phyloP scores from a whole-genome alignment of 2,113 vertebrate species.

The Gnathonemus echidnorhynchus region DNA sequence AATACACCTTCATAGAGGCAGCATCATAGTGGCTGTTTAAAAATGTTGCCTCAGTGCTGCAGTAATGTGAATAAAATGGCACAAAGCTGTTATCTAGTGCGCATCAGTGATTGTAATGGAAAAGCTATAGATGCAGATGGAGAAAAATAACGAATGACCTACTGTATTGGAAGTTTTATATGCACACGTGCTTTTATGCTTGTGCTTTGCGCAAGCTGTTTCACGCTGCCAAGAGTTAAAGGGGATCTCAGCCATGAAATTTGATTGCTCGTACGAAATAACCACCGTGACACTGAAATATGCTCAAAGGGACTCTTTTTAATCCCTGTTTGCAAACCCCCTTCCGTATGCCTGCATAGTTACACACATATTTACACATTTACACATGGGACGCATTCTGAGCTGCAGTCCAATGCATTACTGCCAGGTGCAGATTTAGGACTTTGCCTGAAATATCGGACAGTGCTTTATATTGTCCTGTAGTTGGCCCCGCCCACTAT shows the following conservation, averaged over 20 bases:
- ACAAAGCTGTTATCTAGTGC: background rate
- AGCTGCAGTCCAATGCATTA: background rate
- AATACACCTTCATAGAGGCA: background rate
- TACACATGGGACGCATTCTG: background rate
- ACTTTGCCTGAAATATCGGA: background rate
- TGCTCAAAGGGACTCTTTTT: background rate
- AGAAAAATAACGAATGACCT: background rate
- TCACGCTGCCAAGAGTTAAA: background rate
- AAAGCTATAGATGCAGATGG: background rate
- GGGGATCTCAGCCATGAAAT: background rate
- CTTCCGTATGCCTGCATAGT: background rate
- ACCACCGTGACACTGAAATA: constrained; percentile 8
- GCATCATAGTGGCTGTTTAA: background rate
- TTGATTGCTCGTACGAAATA: background rate
- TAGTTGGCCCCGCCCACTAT: background rate
- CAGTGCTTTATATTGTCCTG: background rate
- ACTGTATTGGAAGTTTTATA: background rate
- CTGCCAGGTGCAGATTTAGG: background rate
- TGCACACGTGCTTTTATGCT: background rate
- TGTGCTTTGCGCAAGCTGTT: background rate
- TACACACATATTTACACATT: background rate
- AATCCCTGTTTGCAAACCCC: background rate
- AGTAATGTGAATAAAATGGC: background rate
- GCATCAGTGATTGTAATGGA: background rate
- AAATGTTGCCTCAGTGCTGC: background rate